Evolutionary conservation across 2,797 vertebrate genomes (phyloP).

Genomic region (Lepus oiostolus): DNA sequence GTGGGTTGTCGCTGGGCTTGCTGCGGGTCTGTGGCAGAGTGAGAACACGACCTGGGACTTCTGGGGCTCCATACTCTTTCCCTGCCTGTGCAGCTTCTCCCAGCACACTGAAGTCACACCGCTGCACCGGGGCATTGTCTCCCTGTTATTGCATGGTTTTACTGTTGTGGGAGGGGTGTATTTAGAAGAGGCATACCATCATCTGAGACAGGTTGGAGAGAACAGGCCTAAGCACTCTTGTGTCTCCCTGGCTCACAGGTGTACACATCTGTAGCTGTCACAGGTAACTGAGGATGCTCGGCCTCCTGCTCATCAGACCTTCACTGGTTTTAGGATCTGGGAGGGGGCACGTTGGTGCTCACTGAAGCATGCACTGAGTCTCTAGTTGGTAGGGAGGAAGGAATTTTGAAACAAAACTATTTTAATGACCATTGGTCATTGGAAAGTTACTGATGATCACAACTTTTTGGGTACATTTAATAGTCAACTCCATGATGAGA

Average conservation of each 20-base stretch:
- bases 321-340: not conserved
- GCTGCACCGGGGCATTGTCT: not conserved
- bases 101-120: not conserved
- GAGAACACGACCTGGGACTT: not conserved
- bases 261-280: not conserved
- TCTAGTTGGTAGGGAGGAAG: not conserved
- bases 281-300: not conserved
- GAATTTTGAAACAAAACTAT: not conserved
- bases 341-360: not conserved
- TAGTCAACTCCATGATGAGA: not conserved
- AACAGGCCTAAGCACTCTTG: not conserved
- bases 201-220: not conserved
- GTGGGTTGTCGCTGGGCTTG: not conserved
- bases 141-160: not conserved
- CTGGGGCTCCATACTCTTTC: not conserved
- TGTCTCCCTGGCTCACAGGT: not conserved
- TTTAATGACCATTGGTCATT: not conserved
- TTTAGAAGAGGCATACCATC: not conserved
- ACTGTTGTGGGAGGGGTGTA: not conserved
- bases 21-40: not conserved
- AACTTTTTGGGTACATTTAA: slow-evolving; percentile 21
- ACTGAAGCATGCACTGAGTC: not conserved
- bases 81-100: not conserved
- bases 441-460: not conserved
- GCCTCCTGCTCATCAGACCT: not conserved